Evolutionary conservation across 2,888 invertebrate genomes (phyloP).

Genomic region (Noctua janthina): DNA sequence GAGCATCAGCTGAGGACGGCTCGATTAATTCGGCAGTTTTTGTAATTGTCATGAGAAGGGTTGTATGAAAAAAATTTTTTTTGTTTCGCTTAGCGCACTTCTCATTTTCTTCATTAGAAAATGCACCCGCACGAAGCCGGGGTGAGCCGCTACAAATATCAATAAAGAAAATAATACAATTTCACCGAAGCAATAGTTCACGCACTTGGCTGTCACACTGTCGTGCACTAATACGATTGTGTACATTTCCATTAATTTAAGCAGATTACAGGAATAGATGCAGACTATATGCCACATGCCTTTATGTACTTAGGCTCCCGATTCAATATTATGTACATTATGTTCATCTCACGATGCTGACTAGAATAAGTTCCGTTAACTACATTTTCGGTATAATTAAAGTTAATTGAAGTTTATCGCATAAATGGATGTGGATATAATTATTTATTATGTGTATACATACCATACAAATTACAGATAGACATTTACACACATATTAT

Average conservation of each 20-base stretch:
- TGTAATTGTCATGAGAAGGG: not conserved
- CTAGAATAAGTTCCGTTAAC: not conserved
- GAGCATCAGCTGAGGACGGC: not conserved
- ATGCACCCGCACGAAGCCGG: not conserved
- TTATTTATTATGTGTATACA: not conserved
- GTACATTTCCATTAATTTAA: conserved; percentile 55
- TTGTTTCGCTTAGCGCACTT: not conserved
- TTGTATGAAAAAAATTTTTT: not conserved
- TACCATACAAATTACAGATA: not conserved
- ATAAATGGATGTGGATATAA: not conserved
- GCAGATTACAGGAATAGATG: conserved; percentile 50
- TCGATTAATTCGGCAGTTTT: not conserved
- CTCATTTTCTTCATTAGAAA: not conserved
- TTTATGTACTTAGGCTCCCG: not conserved
- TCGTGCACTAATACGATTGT: conserved; percentile 3
- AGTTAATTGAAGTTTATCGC: not conserved
- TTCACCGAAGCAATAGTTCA: not conserved
- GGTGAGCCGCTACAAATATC: not conserved
- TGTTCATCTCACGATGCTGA: not conserved
- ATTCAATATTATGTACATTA: conserved; percentile 4
- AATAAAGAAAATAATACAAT: not conserved
- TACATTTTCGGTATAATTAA: not conserved
- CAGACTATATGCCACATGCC: conserved; percentile 12
- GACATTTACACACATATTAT: not conserved
- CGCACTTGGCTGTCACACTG: conserved; percentile 15